Evolutionary conservation across 2,888 invertebrate species (phyloP).

Genomic region (Schizotus pectinicornis): DNA sequence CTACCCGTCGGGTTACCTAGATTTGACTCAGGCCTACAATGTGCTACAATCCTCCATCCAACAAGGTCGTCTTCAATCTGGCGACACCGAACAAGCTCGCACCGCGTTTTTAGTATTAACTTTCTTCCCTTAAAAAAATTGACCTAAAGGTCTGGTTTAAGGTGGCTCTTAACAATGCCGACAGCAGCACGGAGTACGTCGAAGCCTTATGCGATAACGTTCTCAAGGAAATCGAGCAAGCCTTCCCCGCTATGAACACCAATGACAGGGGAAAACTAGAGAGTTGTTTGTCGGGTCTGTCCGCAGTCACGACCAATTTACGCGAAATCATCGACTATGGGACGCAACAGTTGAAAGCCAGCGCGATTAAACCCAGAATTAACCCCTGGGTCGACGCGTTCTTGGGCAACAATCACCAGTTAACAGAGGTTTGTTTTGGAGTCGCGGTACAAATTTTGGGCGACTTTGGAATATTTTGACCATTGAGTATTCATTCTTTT

Average conservation of each 20-base stretch:
- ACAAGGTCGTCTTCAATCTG: slow-evolving; percentile 79
- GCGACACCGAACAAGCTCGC: slow-evolving; percentile 79
- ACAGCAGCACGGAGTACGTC: slow-evolving; percentile 89
- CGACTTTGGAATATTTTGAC: too few species aligned
- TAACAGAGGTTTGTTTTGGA: slow-evolving; percentile 72
- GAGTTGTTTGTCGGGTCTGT: slow-evolving; percentile 70
- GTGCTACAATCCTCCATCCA: slow-evolving; percentile 81
- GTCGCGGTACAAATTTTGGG: too few species aligned
- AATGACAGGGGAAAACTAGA: slow-evolving; percentile 76
- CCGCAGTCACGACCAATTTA: slow-evolving; percentile 64
- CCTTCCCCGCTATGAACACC: slow-evolving; percentile 66
- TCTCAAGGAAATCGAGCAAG: slow-evolving; percentile 70
- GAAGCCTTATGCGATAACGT: slow-evolving; percentile 83
- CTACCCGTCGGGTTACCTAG: slow-evolving; percentile 79
- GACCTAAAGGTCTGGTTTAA: slow-evolving; percentile 52
- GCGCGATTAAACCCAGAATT: slow-evolving; percentile 83
- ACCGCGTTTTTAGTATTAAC: slow-evolving; percentile 77
- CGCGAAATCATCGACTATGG: slow-evolving; percentile 79
- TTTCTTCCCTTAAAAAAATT: slow-evolving; percentile 21
- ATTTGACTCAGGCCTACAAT: slow-evolving; percentile 82
- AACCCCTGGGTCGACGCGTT: slow-evolving; percentile 87
- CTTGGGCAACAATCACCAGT: slow-evolving; percentile 75
- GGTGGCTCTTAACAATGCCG: slow-evolving; percentile 89
- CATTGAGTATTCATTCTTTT: too few species aligned
- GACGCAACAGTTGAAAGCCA: slow-evolving; percentile 76